Base-by-base conservation (phyloP, 2,113 vertebrate species). In the Rhinoderma darwinii region DNA sequence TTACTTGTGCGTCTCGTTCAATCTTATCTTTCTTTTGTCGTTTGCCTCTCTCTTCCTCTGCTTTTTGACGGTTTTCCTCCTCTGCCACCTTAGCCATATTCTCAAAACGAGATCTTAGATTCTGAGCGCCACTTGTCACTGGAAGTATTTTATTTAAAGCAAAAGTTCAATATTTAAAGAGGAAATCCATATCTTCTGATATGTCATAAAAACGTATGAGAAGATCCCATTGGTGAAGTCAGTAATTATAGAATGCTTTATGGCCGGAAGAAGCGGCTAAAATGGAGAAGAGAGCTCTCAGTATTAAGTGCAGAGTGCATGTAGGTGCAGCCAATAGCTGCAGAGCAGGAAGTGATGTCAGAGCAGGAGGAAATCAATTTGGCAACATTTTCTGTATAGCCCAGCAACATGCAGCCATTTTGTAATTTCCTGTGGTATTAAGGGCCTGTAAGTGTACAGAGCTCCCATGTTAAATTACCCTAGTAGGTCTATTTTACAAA, bases 21-120 rank as follows among this genome's bases (percentile, higher is more conserved):
- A 89, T 90, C 82, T 92, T 89, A 81, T 96, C 94, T 88, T 84
- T 90, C 66, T 94, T 94, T 73, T 93, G 93, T 81, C 90, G 92
- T 87, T 95, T 95, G 0, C 1, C 80, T 80, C 88, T 89, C 88
- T 96, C 94, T 84, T 96, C 95, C 84, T 96, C 95, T 0, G 90
- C 95, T 89, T 63, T 91, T 90, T 93, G 96, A 76, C 61, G 92
- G 90, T 94, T 96, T 84, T 97, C 95, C 17, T 96, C 95, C 0
- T 94, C 95, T 0, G 94, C 94, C 0, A 92, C 90, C 88, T 93
- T 96, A 11, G 96, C 97, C 95, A 98, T 94, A 90, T 90, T 95
- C 83, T 99, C 98, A 88, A 99, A 99, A 0, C 91, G 96, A 0
- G 95, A 95, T 89, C 96, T 96, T 82, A 99, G 92, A 44, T 95